These are phyloP conservation scores for Myathropa florea DNA, from an alignment of 2,888 invertebrate species.

Conservation along the genomic window DNA sequence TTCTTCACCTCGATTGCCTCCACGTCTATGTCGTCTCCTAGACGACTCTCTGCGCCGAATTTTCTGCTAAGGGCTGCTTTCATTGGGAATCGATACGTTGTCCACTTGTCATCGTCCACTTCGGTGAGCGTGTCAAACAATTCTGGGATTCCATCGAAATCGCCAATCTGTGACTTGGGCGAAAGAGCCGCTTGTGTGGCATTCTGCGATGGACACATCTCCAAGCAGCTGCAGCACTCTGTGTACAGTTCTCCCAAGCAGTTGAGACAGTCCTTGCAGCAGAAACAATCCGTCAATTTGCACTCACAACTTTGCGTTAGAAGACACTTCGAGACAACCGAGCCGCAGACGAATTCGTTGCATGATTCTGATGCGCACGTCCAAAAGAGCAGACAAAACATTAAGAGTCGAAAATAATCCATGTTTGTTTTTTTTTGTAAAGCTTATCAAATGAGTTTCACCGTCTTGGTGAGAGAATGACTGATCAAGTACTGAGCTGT, in stretches of 20 bases:
- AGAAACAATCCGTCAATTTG: conserved; percentile 92
- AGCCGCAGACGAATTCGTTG: conserved; percentile 82
- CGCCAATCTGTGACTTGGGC: conserved; percentile 91
- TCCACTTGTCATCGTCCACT: conserved; percentile 81
- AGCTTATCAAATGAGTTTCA: neutral
- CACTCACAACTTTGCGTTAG: conserved; percentile 97
- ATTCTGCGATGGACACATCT: conserved; percentile 89
- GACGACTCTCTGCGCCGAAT: conserved; percentile 49
- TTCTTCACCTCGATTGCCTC: conserved; percentile 62
- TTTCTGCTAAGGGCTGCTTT: conserved; percentile 72
- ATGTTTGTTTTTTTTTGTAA: neutral
- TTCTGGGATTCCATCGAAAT: conserved; percentile 89
- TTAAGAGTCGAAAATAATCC: neutral
- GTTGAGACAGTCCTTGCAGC: conserved; percentile 94
- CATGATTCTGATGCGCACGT: conserved; percentile 10
- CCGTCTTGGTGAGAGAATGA: neutral
- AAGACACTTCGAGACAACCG: conserved; percentile 97
- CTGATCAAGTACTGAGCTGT: neutral
- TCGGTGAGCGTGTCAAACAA: conserved; percentile 91
- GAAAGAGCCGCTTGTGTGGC: conserved; percentile 78
- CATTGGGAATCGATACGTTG: conserved; percentile 76
- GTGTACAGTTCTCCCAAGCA: conserved; percentile 93
- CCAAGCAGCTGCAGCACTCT: conserved; percentile 85
- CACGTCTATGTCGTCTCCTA: conserved; percentile 68
- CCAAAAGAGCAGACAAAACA: neutral